Conservation (phyloP, 2,797 vertebrate species). For the Onychomys leucogaster region DNA sequence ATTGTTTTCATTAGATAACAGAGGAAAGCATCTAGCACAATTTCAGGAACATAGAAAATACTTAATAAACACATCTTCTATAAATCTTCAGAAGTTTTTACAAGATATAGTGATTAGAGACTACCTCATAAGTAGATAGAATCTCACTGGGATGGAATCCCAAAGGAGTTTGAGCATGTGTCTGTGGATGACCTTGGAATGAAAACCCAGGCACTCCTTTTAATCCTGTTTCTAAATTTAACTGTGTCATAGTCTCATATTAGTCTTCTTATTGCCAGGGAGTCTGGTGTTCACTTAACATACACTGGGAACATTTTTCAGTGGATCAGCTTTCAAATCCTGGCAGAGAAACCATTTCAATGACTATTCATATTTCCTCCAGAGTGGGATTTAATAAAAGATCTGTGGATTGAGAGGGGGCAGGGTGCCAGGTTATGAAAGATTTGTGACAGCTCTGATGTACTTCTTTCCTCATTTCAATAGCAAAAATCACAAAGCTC, state of each 20-base stretch:
- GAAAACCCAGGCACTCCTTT: conserved; percentile 81
- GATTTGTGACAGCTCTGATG: conserved; percentile 60
- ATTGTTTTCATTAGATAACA: not conserved
- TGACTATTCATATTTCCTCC: conserved; percentile 84
- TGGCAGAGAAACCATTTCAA: conserved; percentile 81
- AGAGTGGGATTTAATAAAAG: conserved; percentile 61
- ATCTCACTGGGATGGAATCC: conserved; percentile 54
- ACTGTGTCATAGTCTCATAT: conserved; percentile 80
- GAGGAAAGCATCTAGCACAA: not conserved
- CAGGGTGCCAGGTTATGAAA: conserved; percentile 49
- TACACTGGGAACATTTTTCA: conserved; percentile 79
- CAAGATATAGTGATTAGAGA: conserved; percentile 39
- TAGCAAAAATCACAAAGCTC: conserved; percentile 74
- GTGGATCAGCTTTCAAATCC: conserved; percentile 83
- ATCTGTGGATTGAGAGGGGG: conserved; percentile 65
- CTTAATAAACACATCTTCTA: conserved; percentile 28
- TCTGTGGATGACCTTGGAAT: conserved; percentile 84
- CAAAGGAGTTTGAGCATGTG: conserved; percentile 68
- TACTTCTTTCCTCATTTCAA: conserved; percentile 76
- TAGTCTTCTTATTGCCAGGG: conserved; percentile 77
- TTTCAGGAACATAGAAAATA: not conserved
- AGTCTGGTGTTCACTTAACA: conserved; percentile 83
- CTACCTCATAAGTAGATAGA: not conserved
- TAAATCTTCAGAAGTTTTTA: conserved; percentile 39
- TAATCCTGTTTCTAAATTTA: conserved; percentile 87